A percentile compares a stretch with the other conserved stretches of the same genome.
These are phyloP conservation scores for Diarsia rubi DNA, from an alignment of 2,888 invertebrate genomes.

Conservation along the genomic window DNA sequence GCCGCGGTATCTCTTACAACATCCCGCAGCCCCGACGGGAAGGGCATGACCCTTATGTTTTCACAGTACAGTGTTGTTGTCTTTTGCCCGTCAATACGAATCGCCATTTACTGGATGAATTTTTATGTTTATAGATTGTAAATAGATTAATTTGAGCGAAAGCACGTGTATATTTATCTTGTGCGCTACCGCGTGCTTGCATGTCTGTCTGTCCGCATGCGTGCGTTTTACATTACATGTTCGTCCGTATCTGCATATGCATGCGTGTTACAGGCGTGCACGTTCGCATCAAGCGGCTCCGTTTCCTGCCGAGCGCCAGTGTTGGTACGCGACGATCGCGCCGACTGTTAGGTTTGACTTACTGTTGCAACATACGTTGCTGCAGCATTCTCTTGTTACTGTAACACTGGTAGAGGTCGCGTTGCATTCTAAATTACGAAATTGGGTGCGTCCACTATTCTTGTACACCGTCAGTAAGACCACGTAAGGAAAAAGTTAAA, in stretches of 20 bases:
- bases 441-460: constrained; percentile 27
- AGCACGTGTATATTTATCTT: constrained; percentile 19
- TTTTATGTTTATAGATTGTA: background rate
- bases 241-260: constrained; percentile 16
- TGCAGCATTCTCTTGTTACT: constrained; percentile 36
- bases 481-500: background rate
- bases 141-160: background rate
- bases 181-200: background rate
- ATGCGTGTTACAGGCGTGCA: constrained; percentile 67
- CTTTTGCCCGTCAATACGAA: background rate
- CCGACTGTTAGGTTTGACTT: constrained; percentile 78
- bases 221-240: constrained; percentile 4
- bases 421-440: constrained; percentile 24
- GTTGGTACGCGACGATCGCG: constrained; percentile 68
- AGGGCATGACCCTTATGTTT: background rate
- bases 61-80: background rate
- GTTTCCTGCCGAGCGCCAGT: constrained; percentile 75
- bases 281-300: constrained; percentile 77
- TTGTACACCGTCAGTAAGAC: background rate
- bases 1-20: too few species aligned
- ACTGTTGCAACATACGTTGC: constrained; percentile 19
- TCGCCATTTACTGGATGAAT: background rate
- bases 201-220: background rate
- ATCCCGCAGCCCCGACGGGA: too few species aligned
- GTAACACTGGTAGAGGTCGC: constrained; percentile 56